Conservation (phyloP, 2,888 invertebrate species). For the Erannis defoliaria region DNA sequence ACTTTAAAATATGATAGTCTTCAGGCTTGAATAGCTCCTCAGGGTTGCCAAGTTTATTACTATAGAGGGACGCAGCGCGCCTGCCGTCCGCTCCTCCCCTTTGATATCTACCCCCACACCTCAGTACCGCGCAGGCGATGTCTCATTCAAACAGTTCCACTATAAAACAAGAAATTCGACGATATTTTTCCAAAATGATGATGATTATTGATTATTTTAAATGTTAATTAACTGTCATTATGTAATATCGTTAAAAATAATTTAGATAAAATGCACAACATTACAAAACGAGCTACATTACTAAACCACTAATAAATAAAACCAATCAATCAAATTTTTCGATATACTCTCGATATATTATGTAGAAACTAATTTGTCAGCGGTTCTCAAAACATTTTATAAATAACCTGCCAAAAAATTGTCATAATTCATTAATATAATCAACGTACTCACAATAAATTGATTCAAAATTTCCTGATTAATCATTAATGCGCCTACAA, state of each 20-base stretch:
- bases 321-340: conserved; percentile 13
- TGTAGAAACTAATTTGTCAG: conserved; percentile 32
- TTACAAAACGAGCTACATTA: not conserved
- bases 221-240: too few relatives aligned
- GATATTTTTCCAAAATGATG: too few relatives aligned
- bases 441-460: conserved; percentile 30
- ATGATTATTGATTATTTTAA: too few relatives aligned
- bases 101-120: too few relatives aligned
- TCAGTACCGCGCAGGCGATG: too few relatives aligned
- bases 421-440: conserved; percentile 34
- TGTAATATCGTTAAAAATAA: not conserved
- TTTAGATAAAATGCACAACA: not conserved
- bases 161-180: too few relatives aligned
- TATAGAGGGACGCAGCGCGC: too few relatives aligned
- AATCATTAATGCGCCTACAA: conserved; percentile 37
- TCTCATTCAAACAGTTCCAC: too few relatives aligned
- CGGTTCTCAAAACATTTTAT: conserved; percentile 27
- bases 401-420: conserved; percentile 33
- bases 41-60: too few relatives aligned
- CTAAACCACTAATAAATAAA: not conserved
- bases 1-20: too few relatives aligned
- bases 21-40: too few relatives aligned
- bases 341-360: conserved; percentile 4
- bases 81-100: too few relatives aligned
- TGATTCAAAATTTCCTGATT: conserved; percentile 40